These are phyloP conservation scores for Dasysyrphus tricinctus DNA, from an alignment of 2,888 invertebrate genomes.

Conservation along the genomic window DNA sequence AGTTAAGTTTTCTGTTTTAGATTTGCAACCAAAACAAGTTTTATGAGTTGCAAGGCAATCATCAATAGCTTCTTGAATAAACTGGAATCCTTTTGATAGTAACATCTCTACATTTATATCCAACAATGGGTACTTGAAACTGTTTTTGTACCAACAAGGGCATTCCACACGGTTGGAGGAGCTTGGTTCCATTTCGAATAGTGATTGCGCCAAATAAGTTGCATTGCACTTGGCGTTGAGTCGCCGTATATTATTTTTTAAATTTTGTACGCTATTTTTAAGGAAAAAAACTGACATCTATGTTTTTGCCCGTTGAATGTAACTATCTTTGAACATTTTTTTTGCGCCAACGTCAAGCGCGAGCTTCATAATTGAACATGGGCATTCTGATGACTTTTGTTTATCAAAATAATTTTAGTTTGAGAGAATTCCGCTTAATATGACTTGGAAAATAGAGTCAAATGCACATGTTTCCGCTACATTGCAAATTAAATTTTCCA, in stretches of 20 bases:
- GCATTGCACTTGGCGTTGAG: background rate
- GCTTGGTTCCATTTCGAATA: background rate
- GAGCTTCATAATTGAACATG: background rate
- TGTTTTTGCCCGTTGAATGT: background rate
- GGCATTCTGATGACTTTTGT: background rate
- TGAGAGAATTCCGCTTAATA: background rate
- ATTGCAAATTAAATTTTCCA: background rate
- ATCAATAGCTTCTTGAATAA: background rate
- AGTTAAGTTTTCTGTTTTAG: background rate
- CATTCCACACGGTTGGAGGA: background rate
- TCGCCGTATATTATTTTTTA: background rate
- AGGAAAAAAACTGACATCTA: background rate
- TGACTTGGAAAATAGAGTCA: background rate
- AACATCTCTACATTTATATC: background rate
- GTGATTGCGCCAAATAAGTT: background rate
- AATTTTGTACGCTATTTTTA: background rate
- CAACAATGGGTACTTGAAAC: background rate
- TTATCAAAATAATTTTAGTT: background rate
- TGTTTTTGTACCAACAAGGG: background rate
- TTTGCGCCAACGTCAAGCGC: background rate
- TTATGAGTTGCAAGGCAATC: background rate
- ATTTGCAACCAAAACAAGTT: background rate
- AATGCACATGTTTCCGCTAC: background rate
- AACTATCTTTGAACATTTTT: background rate
- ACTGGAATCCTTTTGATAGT: background rate